phyloP scores from a whole-genome alignment of 2,888 invertebrate species.

The Lasioglossum pauxillum region DNA sequence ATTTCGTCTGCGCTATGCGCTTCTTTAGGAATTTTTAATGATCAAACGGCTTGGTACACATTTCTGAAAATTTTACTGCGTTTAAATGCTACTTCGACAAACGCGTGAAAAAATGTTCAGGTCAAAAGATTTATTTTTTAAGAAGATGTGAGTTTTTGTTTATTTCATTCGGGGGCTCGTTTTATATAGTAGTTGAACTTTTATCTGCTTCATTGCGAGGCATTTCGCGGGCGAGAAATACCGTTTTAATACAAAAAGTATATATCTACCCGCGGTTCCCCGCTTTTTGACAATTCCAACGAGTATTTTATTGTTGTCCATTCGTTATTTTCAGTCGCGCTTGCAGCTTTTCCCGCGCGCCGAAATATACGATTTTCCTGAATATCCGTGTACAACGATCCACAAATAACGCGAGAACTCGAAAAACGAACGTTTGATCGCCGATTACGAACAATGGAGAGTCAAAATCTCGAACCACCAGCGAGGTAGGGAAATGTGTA shows the following conservation, averaged over 20 bases:
- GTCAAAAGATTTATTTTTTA: background rate
- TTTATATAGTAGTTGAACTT: background rate
- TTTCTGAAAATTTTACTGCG: background rate
- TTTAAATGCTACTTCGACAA: background rate
- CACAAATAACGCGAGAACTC: background rate
- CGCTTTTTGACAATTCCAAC: conserved; percentile 1
- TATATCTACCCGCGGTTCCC: background rate
- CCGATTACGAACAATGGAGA: background rate
- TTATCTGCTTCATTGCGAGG: background rate
- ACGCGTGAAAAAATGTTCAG: background rate
- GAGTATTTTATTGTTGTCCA: conserved; percentile 18
- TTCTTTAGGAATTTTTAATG: background rate
- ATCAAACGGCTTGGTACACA: background rate
- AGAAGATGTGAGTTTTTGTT: background rate
- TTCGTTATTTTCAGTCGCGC: background rate
- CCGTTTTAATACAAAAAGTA: background rate
- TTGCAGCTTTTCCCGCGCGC: background rate
- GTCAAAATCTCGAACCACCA: background rate
- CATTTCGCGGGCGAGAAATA: background rate
- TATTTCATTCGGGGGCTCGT: background rate
- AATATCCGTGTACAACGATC: background rate
- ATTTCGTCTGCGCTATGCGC: background rate
- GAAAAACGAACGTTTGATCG: background rate
- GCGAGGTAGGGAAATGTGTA: background rate
- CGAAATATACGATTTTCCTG: conserved; percentile 8